Base-by-base conservation (phyloP, 2,888 invertebrate species). In the Rhingia campestris region DNA sequence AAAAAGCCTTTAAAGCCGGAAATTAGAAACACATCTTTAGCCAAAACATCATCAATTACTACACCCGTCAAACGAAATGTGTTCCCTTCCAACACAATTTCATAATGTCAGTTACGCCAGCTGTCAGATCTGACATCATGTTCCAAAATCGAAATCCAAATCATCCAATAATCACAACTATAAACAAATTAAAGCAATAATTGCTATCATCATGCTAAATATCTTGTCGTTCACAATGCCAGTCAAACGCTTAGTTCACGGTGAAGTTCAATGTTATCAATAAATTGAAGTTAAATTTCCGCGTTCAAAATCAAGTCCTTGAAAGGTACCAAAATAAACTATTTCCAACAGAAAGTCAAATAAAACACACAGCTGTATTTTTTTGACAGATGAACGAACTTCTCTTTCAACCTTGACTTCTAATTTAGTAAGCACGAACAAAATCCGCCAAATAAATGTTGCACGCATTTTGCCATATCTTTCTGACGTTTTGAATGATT, bases 331-430 rank as follows among this genome's bases (percentile, higher is more conserved):
- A 39, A 39, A 64, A 32, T 58, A 56, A 67, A 30, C 49, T 66
- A 67, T 53, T 63, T 73, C 49, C 63, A 39, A 63, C 35, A 73
- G 45, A 37, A 43, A 37, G 51, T 14, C 41, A 22, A 56, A 67
- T 14, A 51, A 10, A 59, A 14, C 43, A 53, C 39, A 39, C 22
- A 45, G 49, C 39, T 39, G 47, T 6, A 12, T 43, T 5, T 53
- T 67, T 72, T 73, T 82, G 82, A 69, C 79, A 79, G 79, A 82
- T 79, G 79, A 82, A 82, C 73, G 82, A 82, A 82, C 79, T 79
- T 77, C 73, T 6, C 35, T 33, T 51, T 74, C 69, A 74, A 35
- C 82, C 82, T 82, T 79, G 79, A 82, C 67, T 76, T 61, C 51
- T 67, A 73, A 73, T 64, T 35, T 58, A 56, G 64, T 49, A 66